Evolutionary conservation across 2,888 invertebrate genomes (phyloP), one percentile per base, ranked within the genome.

Genomic region (Drosophila aldrichi): DNA sequence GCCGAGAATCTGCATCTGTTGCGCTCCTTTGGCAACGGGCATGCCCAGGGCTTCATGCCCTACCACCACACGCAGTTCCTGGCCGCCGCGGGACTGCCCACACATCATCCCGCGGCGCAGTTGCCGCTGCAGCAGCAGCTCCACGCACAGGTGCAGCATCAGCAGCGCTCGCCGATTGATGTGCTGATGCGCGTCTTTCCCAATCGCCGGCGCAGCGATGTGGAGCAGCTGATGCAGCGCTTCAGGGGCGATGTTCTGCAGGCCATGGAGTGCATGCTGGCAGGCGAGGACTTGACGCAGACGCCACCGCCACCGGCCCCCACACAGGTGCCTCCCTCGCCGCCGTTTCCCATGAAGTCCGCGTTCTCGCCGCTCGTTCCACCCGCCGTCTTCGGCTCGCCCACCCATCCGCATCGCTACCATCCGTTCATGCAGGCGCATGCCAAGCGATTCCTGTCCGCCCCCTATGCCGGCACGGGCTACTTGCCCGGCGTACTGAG

Each of bases 171-270:
- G 0, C 97, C 98, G 0, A 95, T 98, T 2, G 98, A 98, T 91
- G 97, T 98, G 0, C 94, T 98, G 12, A 95, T 97, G 81, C 95
- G 98, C 81, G 97, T 98, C 0, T 98, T 98, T 91, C 98, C 98
- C 0, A 95, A 96, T 82, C 95, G 97, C 83, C 95, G 97, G 82
- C 94, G 97, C 54, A 95, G 95, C 55, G 97, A 98, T 89, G 96
- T 98, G 2, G 98, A 98, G 92, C 95, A 96, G 5, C 95, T 97
- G 49, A 94, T 98, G 22, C 96, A 97, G 78, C 95, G 96, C 70
- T 97, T 96, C 92, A 95, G 96, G 92, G 97, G 97, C 0, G 98
- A 98, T 91, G 96, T 98, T 0, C 95, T 98, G 0, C 96, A 97
- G 81, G 98, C 98, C 0, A 98, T 98, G 95, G 98, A 98, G 91